Evolutionary conservation across 2,888 invertebrate species (phyloP).

Genomic region (Mycalesis mineus): DNA sequence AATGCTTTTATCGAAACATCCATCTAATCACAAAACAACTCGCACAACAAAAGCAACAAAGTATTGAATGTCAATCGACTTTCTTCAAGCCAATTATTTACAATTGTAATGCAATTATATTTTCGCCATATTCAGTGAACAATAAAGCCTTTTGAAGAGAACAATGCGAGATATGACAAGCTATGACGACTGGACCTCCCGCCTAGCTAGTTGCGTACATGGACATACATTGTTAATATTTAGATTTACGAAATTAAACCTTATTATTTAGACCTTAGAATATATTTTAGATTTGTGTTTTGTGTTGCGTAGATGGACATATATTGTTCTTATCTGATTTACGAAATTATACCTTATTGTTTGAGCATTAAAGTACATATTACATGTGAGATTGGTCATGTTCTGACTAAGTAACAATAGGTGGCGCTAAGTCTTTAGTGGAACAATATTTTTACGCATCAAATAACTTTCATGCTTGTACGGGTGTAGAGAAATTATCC

Average conservation of each 20-base stretch:
- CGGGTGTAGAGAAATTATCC: slow-evolving; percentile 27
- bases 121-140: slow-evolving; percentile 53
- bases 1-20: too few species aligned
- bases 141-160: slow-evolving; percentile 42
- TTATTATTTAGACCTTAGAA: neutral
- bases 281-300: neutral
- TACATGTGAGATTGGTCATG: neutral
- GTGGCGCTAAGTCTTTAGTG: slow-evolving; percentile 50
- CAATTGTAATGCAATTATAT: slow-evolving; percentile 62
- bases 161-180: slow-evolving; percentile 62
- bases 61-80: slow-evolving; percentile 45
- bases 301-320: slow-evolving; percentile 35
- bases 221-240: slow-evolving; percentile 2
- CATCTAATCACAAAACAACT: neutral
- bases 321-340: neutral
- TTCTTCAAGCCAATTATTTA: slow-evolving; percentile 49
- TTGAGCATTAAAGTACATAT: neutral
- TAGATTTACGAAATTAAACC: slow-evolving; percentile 6
- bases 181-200: slow-evolving; percentile 64
- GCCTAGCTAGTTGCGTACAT: slow-evolving; percentile 25
- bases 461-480: slow-evolving; percentile 40
- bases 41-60: slow-evolving; percentile 26
- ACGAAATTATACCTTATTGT: slow-evolving; percentile 9
- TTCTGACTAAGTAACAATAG: slow-evolving; percentile 6
- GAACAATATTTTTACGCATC: slow-evolving; percentile 49